Evolutionary conservation across 2,113 vertebrate genomes (phyloP).

Genomic region (Delphinus delphis): DNA sequence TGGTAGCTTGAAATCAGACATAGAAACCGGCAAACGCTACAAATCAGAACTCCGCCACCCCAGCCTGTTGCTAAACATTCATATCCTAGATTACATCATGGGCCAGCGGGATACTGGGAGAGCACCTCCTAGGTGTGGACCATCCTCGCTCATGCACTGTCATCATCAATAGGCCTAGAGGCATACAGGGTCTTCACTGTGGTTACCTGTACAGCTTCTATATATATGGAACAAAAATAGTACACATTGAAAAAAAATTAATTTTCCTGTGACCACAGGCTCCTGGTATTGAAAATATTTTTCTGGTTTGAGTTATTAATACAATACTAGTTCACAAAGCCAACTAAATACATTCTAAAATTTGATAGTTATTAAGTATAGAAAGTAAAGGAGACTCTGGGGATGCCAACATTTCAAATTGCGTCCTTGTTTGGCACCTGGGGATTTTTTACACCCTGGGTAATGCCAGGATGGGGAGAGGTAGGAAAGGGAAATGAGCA

Average conservation of each 20-base stretch:
- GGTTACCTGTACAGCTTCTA: background rate
- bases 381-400: background rate
- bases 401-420: background rate
- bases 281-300: background rate
- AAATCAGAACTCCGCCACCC: background rate
- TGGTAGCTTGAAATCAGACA: background rate
- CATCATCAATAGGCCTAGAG: background rate
- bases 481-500: background rate
- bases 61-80: background rate
- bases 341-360: background rate
- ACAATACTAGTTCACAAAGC: background rate
- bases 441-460: background rate
- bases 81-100: background rate
- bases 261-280: background rate
- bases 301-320: background rate
- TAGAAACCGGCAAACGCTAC: background rate
- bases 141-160: background rate
- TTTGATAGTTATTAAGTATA: background rate
- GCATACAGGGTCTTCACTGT: background rate
- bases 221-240: background rate
- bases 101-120: background rate
- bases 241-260: background rate
- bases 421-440: background rate
- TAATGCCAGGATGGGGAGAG: background rate
- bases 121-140: background rate